phyloP scores from a whole-genome alignment of 2,888 invertebrate species.

The Lasius platythorax region DNA sequence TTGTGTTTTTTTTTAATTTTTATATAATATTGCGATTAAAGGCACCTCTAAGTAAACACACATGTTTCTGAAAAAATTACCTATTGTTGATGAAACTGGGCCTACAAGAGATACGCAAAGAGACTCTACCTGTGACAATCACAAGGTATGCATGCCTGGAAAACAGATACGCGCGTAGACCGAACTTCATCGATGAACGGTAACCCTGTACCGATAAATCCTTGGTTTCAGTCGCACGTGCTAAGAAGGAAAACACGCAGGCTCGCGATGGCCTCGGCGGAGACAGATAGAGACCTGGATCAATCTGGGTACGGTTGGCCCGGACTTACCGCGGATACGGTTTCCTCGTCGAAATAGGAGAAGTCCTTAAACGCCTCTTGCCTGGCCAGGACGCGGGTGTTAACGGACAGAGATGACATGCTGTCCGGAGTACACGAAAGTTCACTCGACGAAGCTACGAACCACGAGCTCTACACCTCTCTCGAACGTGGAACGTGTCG shows the following conservation, averaged over 20 bases:
- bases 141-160: neutral
- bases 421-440: constrained; percentile 61
- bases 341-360: constrained; percentile 74
- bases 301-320: neutral
- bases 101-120: neutral
- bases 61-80: neutral
- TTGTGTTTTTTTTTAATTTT: neutral
- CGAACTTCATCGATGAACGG: neutral
- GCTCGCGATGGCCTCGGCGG: no score
- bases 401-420: constrained; percentile 34
- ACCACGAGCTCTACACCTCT: neutral
- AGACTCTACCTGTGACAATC: neutral
- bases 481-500: neutral
- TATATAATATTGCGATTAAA: neutral
- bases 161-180: neutral
- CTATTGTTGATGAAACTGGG: neutral
- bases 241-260: neutral
- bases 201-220: neutral
- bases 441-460: neutral
- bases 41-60: neutral
- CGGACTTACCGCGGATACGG: constrained; percentile 77
- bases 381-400: constrained; percentile 69
- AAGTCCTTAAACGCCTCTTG: constrained; percentile 79
- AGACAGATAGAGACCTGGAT: neutral
- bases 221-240: neutral